Base-by-base conservation (phyloP, 2,113 vertebrate species). In the Lophochroa leadbeateri region DNA sequence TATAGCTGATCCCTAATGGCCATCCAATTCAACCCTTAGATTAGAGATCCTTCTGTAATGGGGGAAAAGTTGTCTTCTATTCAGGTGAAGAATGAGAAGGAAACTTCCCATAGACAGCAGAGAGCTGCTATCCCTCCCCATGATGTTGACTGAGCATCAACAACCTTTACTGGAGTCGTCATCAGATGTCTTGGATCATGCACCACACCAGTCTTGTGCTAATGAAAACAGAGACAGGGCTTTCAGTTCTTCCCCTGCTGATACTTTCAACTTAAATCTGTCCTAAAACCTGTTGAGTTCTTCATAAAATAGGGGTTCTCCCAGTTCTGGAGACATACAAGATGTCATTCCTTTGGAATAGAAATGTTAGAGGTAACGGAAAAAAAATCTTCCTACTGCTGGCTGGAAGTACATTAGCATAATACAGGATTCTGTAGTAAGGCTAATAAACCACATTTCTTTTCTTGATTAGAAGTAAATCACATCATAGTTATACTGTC, bases 401-500 rank as follows among this genome's bases (percentile, higher is more conserved):
- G 27, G 3, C 33, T 77, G 20, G 46, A 94, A 90, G 5, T 77
- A 20, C 6, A 85, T 90, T 90, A 87, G 25, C 43, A 63, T 70
- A 74, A 75, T 49, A 88, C 53, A 90, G 4, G 5, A 77, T 75
- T 92, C 72, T 89, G 43, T 53, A 68, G n/a, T 50, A 77, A 55
- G 19, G 29, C 28, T 77, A 80, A 85, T 67, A 91, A 88, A 52
- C 10, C 20, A 3, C 47, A 13, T 33, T 83, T 86, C 21, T 91
- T 87, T 76, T 80, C 44, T 60, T 83, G 58, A 86, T 94, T 94
- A 76, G 39, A 57, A 94, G 60, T 85, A 97, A 97, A 87, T 94
- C 72, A 91, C 74, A 58, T 96, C 77, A 41, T 44, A 93, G 86
- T 84, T 94, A 86, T 41, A 83, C 53, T 72, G 81, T 88, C 88